Base-by-base conservation (phyloP, 2,113 vertebrate genomes). In the Hippocampus zosterae region DNA sequence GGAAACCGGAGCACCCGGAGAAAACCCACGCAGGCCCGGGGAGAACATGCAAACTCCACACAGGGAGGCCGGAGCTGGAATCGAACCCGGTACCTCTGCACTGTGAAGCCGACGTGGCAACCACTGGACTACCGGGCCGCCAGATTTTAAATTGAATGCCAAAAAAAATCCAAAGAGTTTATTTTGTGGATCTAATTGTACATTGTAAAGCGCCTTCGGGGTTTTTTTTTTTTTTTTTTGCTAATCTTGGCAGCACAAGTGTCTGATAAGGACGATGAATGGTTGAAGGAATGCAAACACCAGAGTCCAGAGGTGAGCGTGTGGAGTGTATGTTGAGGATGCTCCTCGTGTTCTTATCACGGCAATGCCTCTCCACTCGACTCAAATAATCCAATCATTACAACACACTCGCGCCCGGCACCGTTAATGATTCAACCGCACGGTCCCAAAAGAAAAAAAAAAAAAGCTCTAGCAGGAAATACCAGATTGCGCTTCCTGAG, bases 361-460 rank as follows among this genome's bases (percentile, higher is more conserved):
- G 65, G 77, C 74, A 69, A 80, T 85, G 74, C 44, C 21, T 48
- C 69, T 68, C 55, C 15, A 74, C 69, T 81, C 67, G 76, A 84
- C 67, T 87, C 82, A 86, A 81, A 60, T 13, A 42, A 59, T 69
- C 67, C 55, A 79, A 75, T 64, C 41, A 65, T 65, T 46, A 40
- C 62, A 13, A 64, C 62, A 60, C 80, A 62, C 68, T 25, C 2
- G 8, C 53, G 62, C 29, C 65, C 60, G 66, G 61, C 60, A 42
- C 40, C 48, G 88, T 88, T 88, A 90, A 91, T 86, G 68, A 90
- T 90, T 90, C 65, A 84, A 65, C 79, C 18, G 6, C 19, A 64
- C 19, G 75, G 44, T 66, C 73, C 75, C 6, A 37, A 37, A 6
- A 37, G 6, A 6, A 37, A 33, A 33, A 33, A 33, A 37, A 37